phyloP scores from a whole-genome alignment of 1,140 invertebrate species.

The Bombus confusus region DNA sequence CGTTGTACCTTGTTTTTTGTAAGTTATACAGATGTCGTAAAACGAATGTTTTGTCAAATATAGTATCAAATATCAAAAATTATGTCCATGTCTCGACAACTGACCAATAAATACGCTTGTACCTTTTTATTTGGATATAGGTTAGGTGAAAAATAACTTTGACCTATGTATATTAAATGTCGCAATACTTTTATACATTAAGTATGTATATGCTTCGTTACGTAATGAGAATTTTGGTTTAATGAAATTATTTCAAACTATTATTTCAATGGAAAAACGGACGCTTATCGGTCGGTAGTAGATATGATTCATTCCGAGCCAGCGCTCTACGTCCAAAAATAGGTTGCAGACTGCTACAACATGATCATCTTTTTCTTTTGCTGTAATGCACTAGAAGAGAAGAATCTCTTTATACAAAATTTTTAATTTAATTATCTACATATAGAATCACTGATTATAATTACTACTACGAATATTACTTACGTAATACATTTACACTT shows the following conservation, averaged over 20 bases:
- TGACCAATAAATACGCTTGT: background rate
- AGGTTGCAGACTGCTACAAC: constrained; percentile 6
- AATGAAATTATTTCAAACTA: background rate
- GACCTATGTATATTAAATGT: no score
- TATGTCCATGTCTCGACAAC: background rate
- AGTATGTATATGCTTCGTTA: background rate
- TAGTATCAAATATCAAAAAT: background rate
- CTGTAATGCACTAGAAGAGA: background rate
- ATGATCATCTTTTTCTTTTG: background rate
- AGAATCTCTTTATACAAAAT: background rate
- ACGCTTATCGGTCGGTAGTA: background rate
- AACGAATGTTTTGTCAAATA: background rate
- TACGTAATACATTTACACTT: no score
- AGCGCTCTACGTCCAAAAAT: constrained; percentile 12
- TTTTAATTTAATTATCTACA: background rate
- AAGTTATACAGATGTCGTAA: background rate
- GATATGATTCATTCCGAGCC: constrained; percentile 12
- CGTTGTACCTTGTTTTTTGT: background rate
- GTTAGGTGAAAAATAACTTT: background rate
- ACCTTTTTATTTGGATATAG: background rate
- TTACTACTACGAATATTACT: background rate
- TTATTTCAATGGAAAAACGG: background rate
- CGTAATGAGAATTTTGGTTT: background rate
- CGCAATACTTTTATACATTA: background rate
- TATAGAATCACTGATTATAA: background rate